phyloP scores from a whole-genome alignment of 1,140 invertebrate species.

The Branchinecta lindahli region DNA sequence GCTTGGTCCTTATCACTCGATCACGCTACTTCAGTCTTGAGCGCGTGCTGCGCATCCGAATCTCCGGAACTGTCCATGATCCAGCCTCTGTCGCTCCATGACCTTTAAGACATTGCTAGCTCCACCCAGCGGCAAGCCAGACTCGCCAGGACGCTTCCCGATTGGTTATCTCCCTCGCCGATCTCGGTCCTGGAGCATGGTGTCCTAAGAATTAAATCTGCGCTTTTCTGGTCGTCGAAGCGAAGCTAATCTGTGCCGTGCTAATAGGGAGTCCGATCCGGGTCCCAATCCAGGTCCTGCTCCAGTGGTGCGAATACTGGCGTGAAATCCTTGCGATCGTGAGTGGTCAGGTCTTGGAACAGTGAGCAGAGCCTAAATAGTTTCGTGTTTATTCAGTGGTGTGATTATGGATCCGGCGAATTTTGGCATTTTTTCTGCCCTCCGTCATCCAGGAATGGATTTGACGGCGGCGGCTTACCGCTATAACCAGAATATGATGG shows the following conservation, averaged over 20 bases:
- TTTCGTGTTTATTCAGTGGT: not conserved
- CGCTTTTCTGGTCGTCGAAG: conserved; percentile 7
- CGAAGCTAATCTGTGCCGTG: conserved; percentile 1
- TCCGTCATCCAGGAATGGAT: conserved; percentile 45
- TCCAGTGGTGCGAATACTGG: conserved; percentile 5
- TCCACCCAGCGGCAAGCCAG: no score
- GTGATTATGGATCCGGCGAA: conserved; percentile 20
- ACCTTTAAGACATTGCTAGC: no score
- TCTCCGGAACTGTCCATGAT: not conserved
- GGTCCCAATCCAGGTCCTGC: conserved; percentile 5
- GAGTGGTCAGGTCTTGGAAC: not conserved
- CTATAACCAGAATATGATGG: conserved; percentile 97
- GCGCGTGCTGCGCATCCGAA: conserved; percentile 1
- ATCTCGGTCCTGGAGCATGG: not conserved
- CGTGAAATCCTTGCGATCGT: not conserved
- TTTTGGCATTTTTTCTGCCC: conserved; percentile 25
- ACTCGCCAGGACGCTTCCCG: no score
- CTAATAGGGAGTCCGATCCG: not conserved
- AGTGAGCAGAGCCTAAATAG: not conserved
- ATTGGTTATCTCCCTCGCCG: not conserved
- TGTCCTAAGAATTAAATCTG: conserved; percentile 2
- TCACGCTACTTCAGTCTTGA: no score
- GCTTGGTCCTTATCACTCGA: no score
- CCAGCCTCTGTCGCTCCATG: not conserved
- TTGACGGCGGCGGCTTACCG: conserved; percentile 70